phyloP scores from a whole-genome alignment of 1,140 invertebrate genomes.

The Mercenaria mercenaria region DNA sequence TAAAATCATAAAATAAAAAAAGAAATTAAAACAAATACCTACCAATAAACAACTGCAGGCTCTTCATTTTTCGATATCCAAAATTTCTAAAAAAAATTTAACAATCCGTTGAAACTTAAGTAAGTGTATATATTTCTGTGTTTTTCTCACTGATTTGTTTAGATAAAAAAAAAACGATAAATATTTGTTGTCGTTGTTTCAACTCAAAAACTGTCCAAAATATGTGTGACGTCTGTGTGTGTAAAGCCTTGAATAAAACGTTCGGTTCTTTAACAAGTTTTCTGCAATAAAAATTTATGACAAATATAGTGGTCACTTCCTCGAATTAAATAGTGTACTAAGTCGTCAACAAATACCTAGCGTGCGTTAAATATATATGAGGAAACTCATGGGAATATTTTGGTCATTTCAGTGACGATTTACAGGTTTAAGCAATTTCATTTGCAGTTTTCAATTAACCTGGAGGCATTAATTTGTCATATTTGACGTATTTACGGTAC shows the following conservation, averaged over 20 bases:
- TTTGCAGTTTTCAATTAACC: slow-evolving; percentile 26
- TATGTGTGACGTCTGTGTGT: background rate
- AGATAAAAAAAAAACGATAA: background rate
- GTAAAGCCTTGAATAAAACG: background rate
- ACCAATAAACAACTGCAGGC: background rate
- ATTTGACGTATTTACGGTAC: background rate
- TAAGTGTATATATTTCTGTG: background rate
- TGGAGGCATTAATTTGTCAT: background rate
- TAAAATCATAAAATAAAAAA: no score
- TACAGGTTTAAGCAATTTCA: background rate
- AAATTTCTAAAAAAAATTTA: background rate
- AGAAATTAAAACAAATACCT: background rate
- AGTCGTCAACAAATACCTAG: background rate
- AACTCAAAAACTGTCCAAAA: background rate
- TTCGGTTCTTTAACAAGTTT: background rate
- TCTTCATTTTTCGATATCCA: background rate
- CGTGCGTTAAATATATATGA: slow-evolving; percentile 8
- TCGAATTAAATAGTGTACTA: background rate
- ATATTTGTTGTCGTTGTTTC: background rate
- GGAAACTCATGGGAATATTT: slow-evolving; percentile 3
- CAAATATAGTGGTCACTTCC: slow-evolving; percentile 20
- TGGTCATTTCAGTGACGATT: background rate
- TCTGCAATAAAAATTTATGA: background rate
- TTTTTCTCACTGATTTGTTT: background rate
- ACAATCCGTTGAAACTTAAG: background rate